These are phyloP conservation scores for Drosophila pseudotakahashii DNA, from an alignment of 2,888 invertebrate species.

Conservation along the genomic window DNA sequence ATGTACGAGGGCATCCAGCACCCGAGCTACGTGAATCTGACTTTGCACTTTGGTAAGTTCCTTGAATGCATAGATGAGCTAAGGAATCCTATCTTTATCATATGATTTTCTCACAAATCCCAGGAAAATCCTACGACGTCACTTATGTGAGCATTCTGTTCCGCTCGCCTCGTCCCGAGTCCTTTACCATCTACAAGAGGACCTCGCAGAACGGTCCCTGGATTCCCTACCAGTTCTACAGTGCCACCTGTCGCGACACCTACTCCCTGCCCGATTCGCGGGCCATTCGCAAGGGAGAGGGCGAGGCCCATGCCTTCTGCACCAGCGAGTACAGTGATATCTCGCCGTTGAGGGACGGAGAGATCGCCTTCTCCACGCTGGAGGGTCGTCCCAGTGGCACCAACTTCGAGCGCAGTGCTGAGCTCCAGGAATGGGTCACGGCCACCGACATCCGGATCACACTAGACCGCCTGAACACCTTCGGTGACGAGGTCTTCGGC, in stretches of 20 bases:
- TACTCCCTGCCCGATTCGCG: conserved; percentile 93
- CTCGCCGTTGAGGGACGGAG: conserved; percentile 96
- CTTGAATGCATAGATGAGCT: neutral
- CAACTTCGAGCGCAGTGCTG: conserved; percentile 94
- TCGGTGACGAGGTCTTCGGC: conserved; percentile 98
- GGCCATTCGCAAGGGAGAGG: conserved; percentile 89
- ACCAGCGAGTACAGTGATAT: conserved; percentile 99
- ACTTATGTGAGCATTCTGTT: conserved; percentile 97
- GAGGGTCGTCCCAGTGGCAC: conserved; percentile 97
- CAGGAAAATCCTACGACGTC: conserved; percentile 98
- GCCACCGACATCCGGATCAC: conserved; percentile 97
- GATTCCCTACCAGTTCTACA: conserved; percentile 96
- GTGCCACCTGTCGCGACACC: conserved; percentile 96
- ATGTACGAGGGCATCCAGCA: conserved; percentile 97
- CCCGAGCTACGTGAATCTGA: conserved; percentile 96
- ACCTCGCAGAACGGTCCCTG: conserved; percentile 91
- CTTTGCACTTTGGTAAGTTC: conserved; percentile 92
- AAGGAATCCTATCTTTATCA: neutral
- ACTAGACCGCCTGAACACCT: conserved; percentile 96
- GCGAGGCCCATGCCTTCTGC: conserved; percentile 97
- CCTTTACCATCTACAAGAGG: conserved; percentile 97
- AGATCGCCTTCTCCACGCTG: conserved; percentile 96
- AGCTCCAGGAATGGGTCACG: conserved; percentile 98
- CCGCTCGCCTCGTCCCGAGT: conserved; percentile 98
- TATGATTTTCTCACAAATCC: conserved; percentile 58